Percentiles rank a stretch among this genome's conserved stretches.
Conservation (phyloP, 1,140 invertebrate species). For the Drosophila lini region DNA sequence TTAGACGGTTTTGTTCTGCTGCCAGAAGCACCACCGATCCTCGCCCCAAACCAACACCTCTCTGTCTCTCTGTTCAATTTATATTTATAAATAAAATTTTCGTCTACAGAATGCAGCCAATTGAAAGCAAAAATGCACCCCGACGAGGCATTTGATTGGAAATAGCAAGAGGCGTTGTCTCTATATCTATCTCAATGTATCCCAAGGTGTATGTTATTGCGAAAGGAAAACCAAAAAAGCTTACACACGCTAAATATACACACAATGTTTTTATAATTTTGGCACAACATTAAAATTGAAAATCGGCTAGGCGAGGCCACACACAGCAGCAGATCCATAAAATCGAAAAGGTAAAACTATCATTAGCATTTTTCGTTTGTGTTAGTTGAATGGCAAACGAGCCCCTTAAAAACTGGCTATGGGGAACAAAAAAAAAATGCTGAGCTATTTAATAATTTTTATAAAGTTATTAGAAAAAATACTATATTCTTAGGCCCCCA, state of each 20-base stretch:
- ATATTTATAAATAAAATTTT: constrained; percentile 71
- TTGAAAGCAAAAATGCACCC: constrained; percentile 63
- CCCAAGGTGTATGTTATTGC: constrained; percentile 8
- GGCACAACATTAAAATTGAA: constrained; percentile 35
- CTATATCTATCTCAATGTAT: constrained; percentile 16
- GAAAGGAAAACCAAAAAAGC: constrained; percentile 18
- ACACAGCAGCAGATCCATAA: constrained; percentile 7
- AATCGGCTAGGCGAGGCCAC: constrained; percentile 19
- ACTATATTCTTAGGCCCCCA: not conserved
- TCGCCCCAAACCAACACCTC: constrained; percentile 2
- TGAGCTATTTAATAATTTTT: not conserved
- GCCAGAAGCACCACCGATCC: constrained; percentile 6
- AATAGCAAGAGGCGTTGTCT: constrained; percentile 13
- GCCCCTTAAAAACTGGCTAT: constrained; percentile 1
- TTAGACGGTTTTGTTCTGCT: constrained; percentile 37
- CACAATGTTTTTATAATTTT: constrained; percentile 31
- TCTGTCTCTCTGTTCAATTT: constrained; percentile 46
- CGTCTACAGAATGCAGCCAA: constrained; percentile 72
- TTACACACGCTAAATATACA: constrained; percentile 32
- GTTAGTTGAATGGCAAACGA: constrained; percentile 14
- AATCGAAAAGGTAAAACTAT: constrained; percentile 12
- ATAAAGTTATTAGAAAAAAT: not conserved
- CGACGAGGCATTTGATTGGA: constrained; percentile 28
- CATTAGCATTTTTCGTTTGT: constrained; percentile 9
- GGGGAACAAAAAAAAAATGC: not conserved